These are phyloP conservation scores for Tapera naevia DNA, from an alignment of 2,797 vertebrate species.

Conservation along the genomic window DNA sequence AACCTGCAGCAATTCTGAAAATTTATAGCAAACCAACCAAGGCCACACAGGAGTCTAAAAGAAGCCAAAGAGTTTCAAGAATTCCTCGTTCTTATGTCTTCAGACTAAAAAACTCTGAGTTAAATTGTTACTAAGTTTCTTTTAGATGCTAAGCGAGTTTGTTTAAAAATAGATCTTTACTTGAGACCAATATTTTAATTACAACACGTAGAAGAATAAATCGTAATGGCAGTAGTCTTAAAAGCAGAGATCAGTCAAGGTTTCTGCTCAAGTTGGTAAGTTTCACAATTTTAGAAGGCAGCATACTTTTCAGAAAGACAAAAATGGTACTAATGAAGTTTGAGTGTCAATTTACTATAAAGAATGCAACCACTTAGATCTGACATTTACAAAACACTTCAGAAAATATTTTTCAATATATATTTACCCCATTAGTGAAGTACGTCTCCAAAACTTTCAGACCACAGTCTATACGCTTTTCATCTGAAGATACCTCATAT, in stretches of 20 bases:
- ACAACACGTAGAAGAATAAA: not conserved
- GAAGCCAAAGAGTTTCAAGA: not conserved
- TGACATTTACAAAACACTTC: not conserved
- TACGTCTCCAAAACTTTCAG: slow-evolving; percentile 87
- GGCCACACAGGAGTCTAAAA: not conserved
- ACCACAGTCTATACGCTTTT: slow-evolving; percentile 85
- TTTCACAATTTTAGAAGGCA: not conserved
- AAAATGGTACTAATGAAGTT: not conserved
- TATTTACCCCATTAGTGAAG: slow-evolving; percentile 87
- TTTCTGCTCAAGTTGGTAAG: not conserved
- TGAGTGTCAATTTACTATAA: not conserved
- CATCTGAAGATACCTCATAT: slow-evolving; percentile 89
- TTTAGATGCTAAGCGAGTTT: not conserved
- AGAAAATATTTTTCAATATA: not conserved
- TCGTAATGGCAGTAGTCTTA: not conserved
- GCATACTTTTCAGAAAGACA: not conserved
- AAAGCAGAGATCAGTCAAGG: not conserved
- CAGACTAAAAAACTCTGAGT: not conserved
- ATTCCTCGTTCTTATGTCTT: not conserved
- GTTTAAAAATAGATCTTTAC: not conserved
- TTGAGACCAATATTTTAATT: not conserved
- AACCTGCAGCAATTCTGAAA: not conserved
- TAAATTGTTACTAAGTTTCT: not conserved
- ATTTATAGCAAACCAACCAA: not conserved
- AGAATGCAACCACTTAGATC: not conserved